phyloP scores from a whole-genome alignment of 1,140 invertebrate species.

The Caenorhabditis remanei region DNA sequence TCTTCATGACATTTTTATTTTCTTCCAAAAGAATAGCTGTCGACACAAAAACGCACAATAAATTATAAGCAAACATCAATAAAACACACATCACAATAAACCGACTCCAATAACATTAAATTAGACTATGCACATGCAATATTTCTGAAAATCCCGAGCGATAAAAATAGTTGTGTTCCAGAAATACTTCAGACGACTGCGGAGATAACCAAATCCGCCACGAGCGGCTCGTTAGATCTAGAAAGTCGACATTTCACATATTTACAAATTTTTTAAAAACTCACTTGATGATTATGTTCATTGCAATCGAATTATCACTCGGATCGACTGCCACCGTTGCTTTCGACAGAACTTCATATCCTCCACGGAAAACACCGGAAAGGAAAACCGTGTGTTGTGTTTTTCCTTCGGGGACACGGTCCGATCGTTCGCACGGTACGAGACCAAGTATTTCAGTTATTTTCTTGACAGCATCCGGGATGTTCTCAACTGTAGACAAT shows the following conservation, averaged over 20 bases:
- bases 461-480: conserved; percentile 87
- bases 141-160: background rate
- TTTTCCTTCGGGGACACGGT: conserved; percentile 88
- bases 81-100: conserved; percentile 36
- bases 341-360: conserved; percentile 60
- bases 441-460: conserved; percentile 83
- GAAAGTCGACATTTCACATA: background rate
- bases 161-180: background rate
- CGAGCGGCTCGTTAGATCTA: conserved; percentile 33
- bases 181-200: conserved; percentile 13
- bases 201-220: conserved; percentile 37
- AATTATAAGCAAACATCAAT: conserved; percentile 39
- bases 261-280: background rate
- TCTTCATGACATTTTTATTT: too few species aligned
- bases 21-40: conserved; percentile 4
- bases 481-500: conserved; percentile 80
- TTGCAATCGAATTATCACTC: conserved; percentile 54
- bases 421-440: conserved; percentile 87
- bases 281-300: conserved; percentile 61
- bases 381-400: conserved; percentile 86
- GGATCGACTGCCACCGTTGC: conserved; percentile 60
- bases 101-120: background rate
- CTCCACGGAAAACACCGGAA: conserved; percentile 85
- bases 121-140: background rate
- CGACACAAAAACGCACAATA: conserved; percentile 41